phyloP scores from a whole-genome alignment of 92 coral and sea anemone genomes.

The Parazoanthus swiftii region DNA sequence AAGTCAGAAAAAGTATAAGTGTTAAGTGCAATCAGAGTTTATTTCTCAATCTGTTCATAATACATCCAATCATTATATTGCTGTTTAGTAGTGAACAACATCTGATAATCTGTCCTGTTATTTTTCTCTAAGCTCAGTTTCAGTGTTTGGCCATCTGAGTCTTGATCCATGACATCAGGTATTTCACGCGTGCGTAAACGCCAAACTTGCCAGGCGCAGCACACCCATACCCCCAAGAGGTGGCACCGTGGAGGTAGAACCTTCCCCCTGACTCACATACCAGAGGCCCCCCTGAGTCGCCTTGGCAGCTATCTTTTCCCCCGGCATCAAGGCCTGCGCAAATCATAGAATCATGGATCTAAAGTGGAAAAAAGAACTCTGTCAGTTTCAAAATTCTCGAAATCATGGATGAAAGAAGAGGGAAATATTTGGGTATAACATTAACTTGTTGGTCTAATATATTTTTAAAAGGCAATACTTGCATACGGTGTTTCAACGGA shows the following conservation, averaged over 20 bases:
- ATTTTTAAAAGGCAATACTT: too few species aligned
- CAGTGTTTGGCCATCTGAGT: conserved; percentile 23
- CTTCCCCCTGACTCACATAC: conserved; percentile 38
- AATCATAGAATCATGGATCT: conserved; percentile 40
- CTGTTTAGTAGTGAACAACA: too few species aligned
- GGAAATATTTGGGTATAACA: neutral
- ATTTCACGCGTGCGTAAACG: conserved; percentile 42
- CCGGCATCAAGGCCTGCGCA: conserved; percentile 37
- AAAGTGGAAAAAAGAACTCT: neutral
- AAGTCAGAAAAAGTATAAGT: too few species aligned
- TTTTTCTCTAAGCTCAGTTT: neutral
- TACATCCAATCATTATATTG: too few species aligned
- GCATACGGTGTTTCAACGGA: too few species aligned
- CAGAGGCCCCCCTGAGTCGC: conserved; percentile 38
- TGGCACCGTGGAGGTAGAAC: conserved; percentile 39
- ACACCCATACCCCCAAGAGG: conserved; percentile 38
- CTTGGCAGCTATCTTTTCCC: conserved; percentile 41
- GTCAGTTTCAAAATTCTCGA: neutral
- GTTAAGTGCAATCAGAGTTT: too few species aligned
- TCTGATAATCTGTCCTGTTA: too few species aligned
- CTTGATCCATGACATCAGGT: conserved; percentile 40
- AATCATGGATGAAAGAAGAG: neutral
- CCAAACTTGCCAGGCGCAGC: conserved; percentile 39
- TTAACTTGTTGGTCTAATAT: too few species aligned
- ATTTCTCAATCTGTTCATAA: too few species aligned